Base-by-base conservation (phyloP, 2,888 invertebrate genomes). In the Ryuthela nishihirai region DNA sequence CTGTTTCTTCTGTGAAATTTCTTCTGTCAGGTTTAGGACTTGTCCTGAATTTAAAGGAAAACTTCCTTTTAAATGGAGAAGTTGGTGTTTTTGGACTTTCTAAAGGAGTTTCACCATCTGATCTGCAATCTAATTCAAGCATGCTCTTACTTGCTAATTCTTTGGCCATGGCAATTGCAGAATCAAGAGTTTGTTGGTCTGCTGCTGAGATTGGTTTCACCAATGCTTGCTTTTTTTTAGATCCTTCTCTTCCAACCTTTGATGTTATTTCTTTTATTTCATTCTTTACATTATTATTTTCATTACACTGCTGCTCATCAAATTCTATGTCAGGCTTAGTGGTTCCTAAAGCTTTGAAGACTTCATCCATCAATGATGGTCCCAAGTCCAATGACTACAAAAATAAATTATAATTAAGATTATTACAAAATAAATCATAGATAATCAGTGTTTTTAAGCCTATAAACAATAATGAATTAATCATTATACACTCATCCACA, bases 191-290 rank as follows among this genome's bases (percentile, higher is more conserved):
- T 74, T 85, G 88, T 73, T 91, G 85, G 71, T 95, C 95, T 60
- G 92, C 86, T 0, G 92, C 88, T 10, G 94, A 94, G 77, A 97
- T 93, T 3, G 87, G 90, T 74, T 94, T 95, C 71, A 94, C 76
- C 68, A 80, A 79, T 53, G 79, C 79, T 72, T 80, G 79, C 68
- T 80, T 80, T 70, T 80, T 81, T 69, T 79, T 79, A 2, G 44
- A 58, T 21, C 49, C 48, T 17, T 66, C 61, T 40, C 62, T 41
- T 7, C 54, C 44, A 9, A 64, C 43, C 38, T 66, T 64, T 35
- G 64, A 43, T 15, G 63, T 44, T 64, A 83, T 77, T 76, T 87
- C 82, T 65, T 80, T 75, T 40, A 86, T 74, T 70, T 87, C 87
- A 69, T 85, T 85, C 65, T 82, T 81, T 40, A 82, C 83, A 69